Evolutionary conservation across 2,888 invertebrate species (phyloP).

Genomic region (Eupithecia insigniata): DNA sequence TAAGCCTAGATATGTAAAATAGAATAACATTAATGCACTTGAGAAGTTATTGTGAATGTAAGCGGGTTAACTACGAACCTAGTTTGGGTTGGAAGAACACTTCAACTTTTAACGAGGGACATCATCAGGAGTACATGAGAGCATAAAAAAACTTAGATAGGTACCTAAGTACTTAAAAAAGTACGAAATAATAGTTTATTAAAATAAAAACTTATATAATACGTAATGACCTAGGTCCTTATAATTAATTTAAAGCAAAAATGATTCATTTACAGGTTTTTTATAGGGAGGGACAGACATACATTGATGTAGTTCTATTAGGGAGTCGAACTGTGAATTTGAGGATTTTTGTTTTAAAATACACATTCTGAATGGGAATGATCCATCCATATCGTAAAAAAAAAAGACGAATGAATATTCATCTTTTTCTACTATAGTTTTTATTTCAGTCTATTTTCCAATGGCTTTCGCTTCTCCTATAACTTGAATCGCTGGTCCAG

Average conservation of each 20-base stretch:
- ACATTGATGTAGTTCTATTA: background rate
- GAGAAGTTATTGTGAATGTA: background rate
- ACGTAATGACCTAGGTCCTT: background rate
- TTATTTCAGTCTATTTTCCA: conserved; percentile 45
- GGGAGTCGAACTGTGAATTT: background rate
- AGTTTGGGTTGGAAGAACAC: background rate
- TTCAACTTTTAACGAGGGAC: background rate
- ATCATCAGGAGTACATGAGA: too few relatives aligned
- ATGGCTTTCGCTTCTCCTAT: conserved; percentile 52
- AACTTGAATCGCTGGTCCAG: conserved; percentile 57
- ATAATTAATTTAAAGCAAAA: background rate
- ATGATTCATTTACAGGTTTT: background rate
- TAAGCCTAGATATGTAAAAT: background rate
- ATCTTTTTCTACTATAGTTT: background rate
- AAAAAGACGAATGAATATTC: too few relatives aligned
- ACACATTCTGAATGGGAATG: too few relatives aligned
- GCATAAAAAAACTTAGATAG: background rate
- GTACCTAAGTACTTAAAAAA: background rate
- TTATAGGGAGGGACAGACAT: background rate
- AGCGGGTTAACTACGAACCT: background rate
- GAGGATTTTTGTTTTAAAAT: background rate
- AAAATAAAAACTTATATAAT: background rate
- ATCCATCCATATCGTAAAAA: too few relatives aligned
- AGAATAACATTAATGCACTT: background rate
- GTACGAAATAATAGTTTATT: background rate